Base-by-base conservation (phyloP, 1,140 invertebrate genomes). In the Calliphora vicina region DNA sequence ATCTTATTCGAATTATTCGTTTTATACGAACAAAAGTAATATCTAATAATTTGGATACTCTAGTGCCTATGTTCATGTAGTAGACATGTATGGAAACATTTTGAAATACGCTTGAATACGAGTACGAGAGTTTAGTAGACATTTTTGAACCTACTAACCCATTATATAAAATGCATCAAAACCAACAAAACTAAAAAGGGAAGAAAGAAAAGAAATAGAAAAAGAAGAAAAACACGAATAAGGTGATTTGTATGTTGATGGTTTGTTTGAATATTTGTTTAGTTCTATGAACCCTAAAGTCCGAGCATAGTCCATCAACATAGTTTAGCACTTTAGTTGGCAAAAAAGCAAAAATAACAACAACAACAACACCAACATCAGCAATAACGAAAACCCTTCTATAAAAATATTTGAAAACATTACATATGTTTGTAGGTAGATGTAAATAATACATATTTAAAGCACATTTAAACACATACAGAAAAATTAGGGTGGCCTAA, bases 261-360 rank as follows among this genome's bases (percentile, higher is more conserved):
- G n/a, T 67, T 20, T 67, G 35, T 42, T 43, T 23, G 35, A 45
- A 43, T 78, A 78, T 78, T 78, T 78, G 74, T 78, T 78, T 78
- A 43, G n/a, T n/a, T 23, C 74, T 26, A 42, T 76, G 73, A 76
- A 76, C 73, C 73, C 73, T 76, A 10, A 42, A 42, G 35, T 78
- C 35, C 35, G 10, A 43, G 42, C 35, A 78, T 43, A 42, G 74
- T 78, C 35, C 74, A 50, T 84, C 88, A 88, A 89, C 88, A 89
- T 89, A 89, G 88, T 89, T 89, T 89, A 89, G 88, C 88, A 89
- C 88, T 89, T 89, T 88, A 85, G 83, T 84, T 72, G 6, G 25
- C 15, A n/a, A 57, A 84, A 80, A 83, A 82, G 82, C 84, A 84
- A 87, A 84, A 86, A 83, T n/a, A n/a, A n/a, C n/a, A n/a, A n/a